Base-by-base conservation (phyloP, 2,888 invertebrate species). In the Acanthosoma haemorrhoidale region DNA sequence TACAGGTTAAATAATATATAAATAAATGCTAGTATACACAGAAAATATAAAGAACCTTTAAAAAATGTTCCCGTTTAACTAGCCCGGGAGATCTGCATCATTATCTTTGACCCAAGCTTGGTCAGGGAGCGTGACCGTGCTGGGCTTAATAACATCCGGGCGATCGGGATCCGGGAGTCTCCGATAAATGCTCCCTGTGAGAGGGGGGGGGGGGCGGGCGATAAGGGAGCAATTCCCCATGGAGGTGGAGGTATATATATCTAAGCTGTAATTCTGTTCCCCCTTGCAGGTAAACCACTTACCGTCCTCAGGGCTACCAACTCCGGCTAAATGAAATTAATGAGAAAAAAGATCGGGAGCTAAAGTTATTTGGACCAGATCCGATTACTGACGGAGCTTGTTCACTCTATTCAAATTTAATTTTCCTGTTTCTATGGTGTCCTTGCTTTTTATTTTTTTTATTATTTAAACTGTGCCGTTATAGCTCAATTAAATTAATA, bases 271-370 rank as follows among this genome's bases (percentile, higher is more conserved):
- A 69, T 71, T 71, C 71, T 61, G 64, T 39, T 64, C 64, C 66
- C 43, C 36, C n/a, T n/a, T 16, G 29, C 64, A 69, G 66, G 69
- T 71, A 71, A 71, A 71, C 71, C 71, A 71, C 71, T 71, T 71
- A 71, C 64, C 68, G 57, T 29, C 57, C 63, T 63, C 61, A 21
- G 34, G 60, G 38, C 58, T 41, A 25, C 69, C 66, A 64, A 69
- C 71, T 60, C 59, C 58, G 18, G 41, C 51, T 29, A 69, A 71
- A 71, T 71, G 68, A 71, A 71, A 71, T 71, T 71, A 71, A 71
- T 71, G 64, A 71, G 71, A 71, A 69, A 71, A 71, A 71, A 71
- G 64, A 64, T 64, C 64, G 25, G 38, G 36, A 18, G 39, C 39
- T 64, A 64, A 64, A 41, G 41, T 64, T 64, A 64, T 64, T 64